Percentiles rank a stretch among this genome's conserved stretches.
These are phyloP conservation scores for Cephus cinctus DNA, from an alignment of 1,140 invertebrate genomes.

Conservation along the genomic window DNA sequence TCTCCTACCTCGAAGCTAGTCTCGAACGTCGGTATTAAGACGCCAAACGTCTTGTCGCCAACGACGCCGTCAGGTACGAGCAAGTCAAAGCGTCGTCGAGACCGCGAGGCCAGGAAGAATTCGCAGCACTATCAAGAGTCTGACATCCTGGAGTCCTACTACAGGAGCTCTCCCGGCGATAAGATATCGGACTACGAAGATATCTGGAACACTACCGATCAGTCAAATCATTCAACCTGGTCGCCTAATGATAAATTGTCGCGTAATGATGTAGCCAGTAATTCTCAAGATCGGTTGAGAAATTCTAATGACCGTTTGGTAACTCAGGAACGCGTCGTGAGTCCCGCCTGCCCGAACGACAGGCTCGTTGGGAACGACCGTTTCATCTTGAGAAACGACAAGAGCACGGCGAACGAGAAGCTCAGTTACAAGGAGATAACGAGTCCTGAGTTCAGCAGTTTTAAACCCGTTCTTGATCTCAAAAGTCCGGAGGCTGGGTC, in stretches of 20 bases:
- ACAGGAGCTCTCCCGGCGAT: constrained; percentile 81
- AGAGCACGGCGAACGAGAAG: constrained; percentile 49
- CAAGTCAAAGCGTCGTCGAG: constrained; percentile 44
- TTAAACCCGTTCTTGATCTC: constrained; percentile 43
- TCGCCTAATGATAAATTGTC: constrained; percentile 57
- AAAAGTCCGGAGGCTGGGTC: constrained; percentile 34
- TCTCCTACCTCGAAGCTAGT: constrained; percentile 44
- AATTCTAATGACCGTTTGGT: constrained; percentile 32
- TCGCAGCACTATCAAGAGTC: constrained; percentile 73
- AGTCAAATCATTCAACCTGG: constrained; percentile 54
- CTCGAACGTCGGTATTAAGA: constrained; percentile 28
- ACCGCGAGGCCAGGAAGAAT: constrained; percentile 53
- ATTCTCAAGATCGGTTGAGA: constrained; percentile 24
- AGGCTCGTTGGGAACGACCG: constrained; percentile 33
- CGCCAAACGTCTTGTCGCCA: constrained; percentile 43
- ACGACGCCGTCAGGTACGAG: constrained; percentile 48
- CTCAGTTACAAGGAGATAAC: constrained; percentile 46
- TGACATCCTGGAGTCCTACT: constrained; percentile 85
- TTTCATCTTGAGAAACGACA: constrained; percentile 55
- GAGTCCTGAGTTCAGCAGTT: constrained; percentile 51
- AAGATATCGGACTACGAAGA: constrained; percentile 96
- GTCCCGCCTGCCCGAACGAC: constrained; percentile 30
- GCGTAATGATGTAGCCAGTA: constrained; percentile 17
- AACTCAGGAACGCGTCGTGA: constrained; percentile 21
- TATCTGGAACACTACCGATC: constrained; percentile 72